A percentile compares a stretch with the other conserved stretches of the same genome.
These are phyloP conservation scores for Patella depressa DNA, from an alignment of 2,888 invertebrate species.

Conservation along the genomic window DNA sequence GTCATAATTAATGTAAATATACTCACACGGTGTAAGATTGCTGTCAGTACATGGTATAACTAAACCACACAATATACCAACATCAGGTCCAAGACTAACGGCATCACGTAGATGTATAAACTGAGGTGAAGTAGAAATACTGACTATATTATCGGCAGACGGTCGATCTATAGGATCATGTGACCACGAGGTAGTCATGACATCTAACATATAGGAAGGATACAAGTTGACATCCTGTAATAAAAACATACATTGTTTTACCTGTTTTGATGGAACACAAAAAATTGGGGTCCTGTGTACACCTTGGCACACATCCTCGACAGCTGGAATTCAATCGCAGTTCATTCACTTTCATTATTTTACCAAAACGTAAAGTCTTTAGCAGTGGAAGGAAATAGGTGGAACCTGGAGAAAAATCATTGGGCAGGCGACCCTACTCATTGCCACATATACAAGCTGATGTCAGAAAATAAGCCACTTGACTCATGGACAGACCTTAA, in stretches of 20 bases:
- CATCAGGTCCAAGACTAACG: slow-evolving; percentile 77
- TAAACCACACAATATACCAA: slow-evolving; percentile 47
- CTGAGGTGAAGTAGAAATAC: slow-evolving; percentile 91
- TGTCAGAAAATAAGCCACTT: no score
- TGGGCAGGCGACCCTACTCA: no score
- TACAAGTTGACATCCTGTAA: slow-evolving; percentile 16
- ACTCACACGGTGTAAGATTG: not conserved
- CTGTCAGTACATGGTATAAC: slow-evolving; percentile 34
- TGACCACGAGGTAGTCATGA: slow-evolving; percentile 97
- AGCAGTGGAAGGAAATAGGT: no score
- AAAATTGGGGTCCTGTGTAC: slow-evolving; percentile 18
- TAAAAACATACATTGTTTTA: not conserved
- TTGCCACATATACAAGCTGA: no score
- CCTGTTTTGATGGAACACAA: no score
- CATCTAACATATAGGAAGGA: slow-evolving; percentile 84
- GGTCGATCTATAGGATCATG: slow-evolving; percentile 85
- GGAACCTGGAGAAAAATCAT: no score
- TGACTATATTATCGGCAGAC: slow-evolving; percentile 91
- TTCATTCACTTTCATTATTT: no score
- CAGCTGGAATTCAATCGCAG: not conserved
- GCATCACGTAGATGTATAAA: slow-evolving; percentile 89
- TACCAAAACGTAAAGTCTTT: not conserved
- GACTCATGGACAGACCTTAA: no score
- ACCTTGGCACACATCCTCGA: not conserved
- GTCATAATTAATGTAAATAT: no score